Percentiles rank a stretch among this genome's conserved stretches.
Evolutionary conservation across 2,888 invertebrate genomes (phyloP).

Genomic region (Eledona agricola): DNA sequence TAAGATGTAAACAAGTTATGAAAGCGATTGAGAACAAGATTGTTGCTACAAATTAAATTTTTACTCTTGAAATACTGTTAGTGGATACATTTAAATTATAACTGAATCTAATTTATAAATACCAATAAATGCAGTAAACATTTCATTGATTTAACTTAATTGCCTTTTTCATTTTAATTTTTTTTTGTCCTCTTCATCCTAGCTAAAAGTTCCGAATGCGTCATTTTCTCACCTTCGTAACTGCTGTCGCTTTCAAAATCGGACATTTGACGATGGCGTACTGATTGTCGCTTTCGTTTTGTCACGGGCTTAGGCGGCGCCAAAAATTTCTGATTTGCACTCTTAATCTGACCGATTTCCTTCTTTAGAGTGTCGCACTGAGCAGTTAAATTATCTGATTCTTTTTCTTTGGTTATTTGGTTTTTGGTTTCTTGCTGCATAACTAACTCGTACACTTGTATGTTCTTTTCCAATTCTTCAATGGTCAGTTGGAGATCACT

Average conservation of each 20-base stretch:
- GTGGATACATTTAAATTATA: background rate
- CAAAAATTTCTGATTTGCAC: slow-evolving; percentile 6
- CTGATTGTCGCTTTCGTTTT: background rate
- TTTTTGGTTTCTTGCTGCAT: slow-evolving; percentile 1
- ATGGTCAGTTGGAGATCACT: too few species aligned
- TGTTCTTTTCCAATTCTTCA: background rate
- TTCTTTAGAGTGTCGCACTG: slow-evolving; percentile 6
- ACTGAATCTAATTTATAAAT: background rate
- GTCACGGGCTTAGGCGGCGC: slow-evolving; percentile 2
- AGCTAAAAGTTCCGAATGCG: slow-evolving; percentile 20
- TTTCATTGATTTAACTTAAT: background rate
- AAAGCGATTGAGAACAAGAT: slow-evolving; percentile 42
- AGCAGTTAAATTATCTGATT: slow-evolving; percentile 1
- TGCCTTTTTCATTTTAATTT: slow-evolving; percentile 10
- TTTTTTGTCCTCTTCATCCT: slow-evolving; percentile 3
- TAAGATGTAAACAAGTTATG: slow-evolving; percentile 60
- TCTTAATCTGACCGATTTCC: slow-evolving; percentile 3
- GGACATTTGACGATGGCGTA: slow-evolving; percentile 1
- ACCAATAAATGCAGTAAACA: background rate
- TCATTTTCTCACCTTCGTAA: slow-evolving; percentile 15
- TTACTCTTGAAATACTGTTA: background rate
- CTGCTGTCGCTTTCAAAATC: slow-evolving; percentile 18
- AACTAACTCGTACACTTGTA: slow-evolving; percentile 2
- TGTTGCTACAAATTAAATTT: slow-evolving; percentile 29
- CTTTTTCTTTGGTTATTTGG: slow-evolving; percentile 1